Conservation (phyloP, 92 coral and sea anemone genomes). For the Phymanthus crucifer region DNA sequence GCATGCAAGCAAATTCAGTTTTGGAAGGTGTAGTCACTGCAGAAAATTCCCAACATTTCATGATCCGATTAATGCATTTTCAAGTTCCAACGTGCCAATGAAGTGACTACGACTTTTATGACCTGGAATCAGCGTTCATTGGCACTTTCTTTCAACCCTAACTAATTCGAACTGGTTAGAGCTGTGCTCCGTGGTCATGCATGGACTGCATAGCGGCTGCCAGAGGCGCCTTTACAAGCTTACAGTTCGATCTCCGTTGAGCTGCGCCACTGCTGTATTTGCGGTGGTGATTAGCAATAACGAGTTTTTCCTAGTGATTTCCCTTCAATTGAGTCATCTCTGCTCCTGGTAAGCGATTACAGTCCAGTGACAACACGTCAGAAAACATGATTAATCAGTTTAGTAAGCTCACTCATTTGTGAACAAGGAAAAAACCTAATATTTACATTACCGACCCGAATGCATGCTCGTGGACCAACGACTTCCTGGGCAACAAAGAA, state of each 20-base stretch:
- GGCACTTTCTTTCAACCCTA: too few species aligned
- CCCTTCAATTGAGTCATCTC: not conserved
- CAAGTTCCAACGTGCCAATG: not conserved
- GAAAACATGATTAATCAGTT: not conserved
- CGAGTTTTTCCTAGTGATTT: too few species aligned
- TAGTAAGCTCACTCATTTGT: conserved; percentile 4
- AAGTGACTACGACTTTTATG: not conserved
- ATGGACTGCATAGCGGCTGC: too few species aligned
- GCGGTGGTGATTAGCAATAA: too few species aligned
- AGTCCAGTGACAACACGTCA: not conserved
- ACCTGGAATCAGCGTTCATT: not conserved
- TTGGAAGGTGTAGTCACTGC: not conserved
- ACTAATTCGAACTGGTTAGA: too few species aligned
- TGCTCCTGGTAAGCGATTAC: not conserved
- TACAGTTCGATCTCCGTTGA: too few species aligned
- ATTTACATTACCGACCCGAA: not conserved
- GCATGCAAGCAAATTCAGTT: not conserved
- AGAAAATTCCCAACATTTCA: not conserved
- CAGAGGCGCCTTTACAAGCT: too few species aligned
- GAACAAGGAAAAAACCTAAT: not conserved
- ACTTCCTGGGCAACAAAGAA: not conserved
- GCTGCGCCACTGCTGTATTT: too few species aligned
- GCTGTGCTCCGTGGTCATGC: too few species aligned
- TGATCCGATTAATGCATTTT: not conserved
- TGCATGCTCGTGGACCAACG: not conserved